Base-by-base conservation (phyloP, 2,888 invertebrate species). In the Thymelicus sylvestris region DNA sequence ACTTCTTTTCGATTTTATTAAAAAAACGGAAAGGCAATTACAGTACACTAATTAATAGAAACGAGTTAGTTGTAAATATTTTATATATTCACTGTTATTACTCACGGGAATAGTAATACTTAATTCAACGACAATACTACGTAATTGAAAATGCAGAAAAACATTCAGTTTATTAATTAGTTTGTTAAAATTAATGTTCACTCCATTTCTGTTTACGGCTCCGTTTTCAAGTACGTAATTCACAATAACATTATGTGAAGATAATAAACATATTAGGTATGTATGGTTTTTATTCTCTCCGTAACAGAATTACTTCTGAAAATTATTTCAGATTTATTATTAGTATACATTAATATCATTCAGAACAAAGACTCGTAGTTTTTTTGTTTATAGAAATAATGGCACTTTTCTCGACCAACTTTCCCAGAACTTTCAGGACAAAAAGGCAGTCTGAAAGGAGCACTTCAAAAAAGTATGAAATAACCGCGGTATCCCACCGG, bases 401-500 rank as follows among this genome's bases (percentile, higher is more conserved):
- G 62, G 38, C 69, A 68, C 71, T 71, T 72, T 63, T 57, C 63
- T 68, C 52, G 31, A 41, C 24, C 10, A 31, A 71, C 69, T 73
- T 70, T 66, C 75, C 77, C 77, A 81, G 82, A 78, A 82, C 77
- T 81, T 82, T 86, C 80, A 77, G 83, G 83, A 87, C 86, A 89
- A 89, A 92, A 88, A 87, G 87, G 82, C 83, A 74, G 86, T 84
- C 80, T 76, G 77, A 74, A 80, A 86, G 87, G 81, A 82, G 79
- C 85, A 86, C 88, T 90, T 86, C 85, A 86, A 86, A 90, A 82
- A 88, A 87, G 86, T 87, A 86, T 83, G 86, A 86, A 89, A 89
- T 86, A 88, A 88, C 84, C 81, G 80, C 85, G 85, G 89, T 86
- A 88, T 89, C 87, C 87, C 86, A 87, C 86, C 87, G 93, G 92